phyloP scores from a whole-genome alignment of 2,888 invertebrate species.

The Mythimna lalbum region DNA sequence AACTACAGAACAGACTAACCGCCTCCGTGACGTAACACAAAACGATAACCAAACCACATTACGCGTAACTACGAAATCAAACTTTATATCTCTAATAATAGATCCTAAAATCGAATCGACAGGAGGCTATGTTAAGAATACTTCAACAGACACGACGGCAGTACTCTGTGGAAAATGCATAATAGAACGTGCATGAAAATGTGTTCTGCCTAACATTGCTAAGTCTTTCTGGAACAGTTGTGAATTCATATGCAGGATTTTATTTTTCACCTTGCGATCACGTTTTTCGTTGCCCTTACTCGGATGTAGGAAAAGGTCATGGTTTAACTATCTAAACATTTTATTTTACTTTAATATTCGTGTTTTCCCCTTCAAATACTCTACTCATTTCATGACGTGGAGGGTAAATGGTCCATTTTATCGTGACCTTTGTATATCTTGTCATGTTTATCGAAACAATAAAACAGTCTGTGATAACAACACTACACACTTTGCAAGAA shows the following conservation, averaged over 20 bases:
- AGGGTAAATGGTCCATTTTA: conserved; percentile 1
- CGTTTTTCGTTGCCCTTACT: conserved; percentile 23
- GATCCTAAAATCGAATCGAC: conserved; percentile 20
- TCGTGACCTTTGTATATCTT: conserved; percentile 3
- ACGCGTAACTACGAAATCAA: conserved; percentile 17
- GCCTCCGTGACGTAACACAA: conserved; percentile 51
- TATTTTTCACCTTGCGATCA: conserved; percentile 30
- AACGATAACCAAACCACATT: conserved; percentile 43
- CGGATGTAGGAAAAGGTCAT: conserved; percentile 20
- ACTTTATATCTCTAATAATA: conserved; percentile 35
- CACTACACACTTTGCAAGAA: conserved; percentile 4
- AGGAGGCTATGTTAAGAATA: conserved; percentile 27
- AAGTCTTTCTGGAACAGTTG: conserved; percentile 34
- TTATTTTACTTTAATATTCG: background rate
- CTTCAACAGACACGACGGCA: conserved; percentile 15
- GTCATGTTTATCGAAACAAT: conserved; percentile 6
- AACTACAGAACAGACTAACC: conserved; percentile 53
- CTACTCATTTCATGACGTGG: background rate
- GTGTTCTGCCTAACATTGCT: conserved; percentile 13
- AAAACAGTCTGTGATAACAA: background rate
- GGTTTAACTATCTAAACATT: conserved; percentile 13
- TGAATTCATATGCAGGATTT: conserved; percentile 22
- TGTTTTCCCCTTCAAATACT: conserved; percentile 3
- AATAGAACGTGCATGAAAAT: conserved; percentile 36
- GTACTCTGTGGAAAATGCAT: conserved; percentile 18